Evolutionary conservation across 1,140 invertebrate genomes (phyloP), one percentile per base, ranked within the genome.

Genomic region (Oscheius sp.): DNA sequence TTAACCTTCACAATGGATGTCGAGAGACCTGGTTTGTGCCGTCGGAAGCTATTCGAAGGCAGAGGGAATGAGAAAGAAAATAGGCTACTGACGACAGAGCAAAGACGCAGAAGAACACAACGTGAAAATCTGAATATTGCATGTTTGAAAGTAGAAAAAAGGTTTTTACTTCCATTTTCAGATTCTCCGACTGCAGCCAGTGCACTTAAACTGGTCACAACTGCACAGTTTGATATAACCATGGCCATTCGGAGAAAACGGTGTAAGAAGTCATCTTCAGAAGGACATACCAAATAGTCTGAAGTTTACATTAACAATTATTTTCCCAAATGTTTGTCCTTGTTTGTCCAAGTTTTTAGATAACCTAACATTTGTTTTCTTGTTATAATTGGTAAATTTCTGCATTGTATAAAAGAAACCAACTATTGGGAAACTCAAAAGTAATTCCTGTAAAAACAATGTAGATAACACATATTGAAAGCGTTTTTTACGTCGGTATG

Each of bases 91-190:
- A 75, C 45, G 74, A 82, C 13, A 61, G 52, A 3, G 82, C 78
- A 32, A 83, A 84, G 18, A 67, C 73, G 58, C 77, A 84, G 55
- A 82, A 82, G 75, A 82, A 82, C 18, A 82, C 77, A 28, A 82
- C 80, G 46, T 82, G 80, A 42, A 79, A 81, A 18, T 66, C 80
- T 82, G 38, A 77, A 78, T 52, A 31, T 3, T 35, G 61, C 15
- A 18, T 42, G 20, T 35, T 45, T 20, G 23, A 74, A 10, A 63
- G n/a, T 23, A 13, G 13, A 15, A 31, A 23, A 46, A 68, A 42
- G 1, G 23, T 26, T 34, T 34, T 65, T 52, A 82, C 80, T 55
- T 34, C 82, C 79, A 70, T 68, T 77, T 75, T 82, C 80, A 20
- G 79, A 32, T 73, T 82, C 80, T 20, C 80, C 80, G 34, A 84